These are phyloP conservation scores for Molossus molossus DNA, from an alignment of 2,797 vertebrate species.

Conservation along the genomic window DNA sequence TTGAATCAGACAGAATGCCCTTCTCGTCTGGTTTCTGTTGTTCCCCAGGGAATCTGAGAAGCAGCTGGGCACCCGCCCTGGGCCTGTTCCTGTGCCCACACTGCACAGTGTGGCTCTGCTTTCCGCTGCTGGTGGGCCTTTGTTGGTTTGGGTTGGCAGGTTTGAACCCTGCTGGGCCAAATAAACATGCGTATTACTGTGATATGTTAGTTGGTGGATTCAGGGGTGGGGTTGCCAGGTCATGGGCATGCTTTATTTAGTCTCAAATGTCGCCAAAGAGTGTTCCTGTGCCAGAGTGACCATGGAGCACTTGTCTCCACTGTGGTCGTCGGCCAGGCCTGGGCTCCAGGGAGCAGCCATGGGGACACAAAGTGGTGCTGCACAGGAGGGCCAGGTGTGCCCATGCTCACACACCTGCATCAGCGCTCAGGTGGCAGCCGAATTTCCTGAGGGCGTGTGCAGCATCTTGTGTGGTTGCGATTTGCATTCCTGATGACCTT, in stretches of 20 bases:
- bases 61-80: accelerated
- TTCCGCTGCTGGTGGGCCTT: background rate
- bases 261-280: background rate
- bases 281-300: background rate
- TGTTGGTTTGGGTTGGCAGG: background rate
- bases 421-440: background rate
- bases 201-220: too few species aligned
- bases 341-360: background rate
- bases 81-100: background rate
- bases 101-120: background rate
- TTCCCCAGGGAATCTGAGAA: background rate
- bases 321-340: background rate
- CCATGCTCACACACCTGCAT: background rate
- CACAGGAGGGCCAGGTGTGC: background rate
- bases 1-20: accelerated
- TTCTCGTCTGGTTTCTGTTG: background rate
- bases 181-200: too few species aligned
- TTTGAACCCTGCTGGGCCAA: background rate
- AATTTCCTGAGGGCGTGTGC: background rate
- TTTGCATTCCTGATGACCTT: background rate
- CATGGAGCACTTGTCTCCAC: background rate
- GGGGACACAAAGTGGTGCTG: background rate
- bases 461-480: background rate
- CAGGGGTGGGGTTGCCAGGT: background rate
- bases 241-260: background rate